Percentiles rank a stretch among this genome's conserved stretches.
Conservation (phyloP, 30 jellyfish, hydroid and myxozoan species). For the Aurelia coerulea region DNA sequence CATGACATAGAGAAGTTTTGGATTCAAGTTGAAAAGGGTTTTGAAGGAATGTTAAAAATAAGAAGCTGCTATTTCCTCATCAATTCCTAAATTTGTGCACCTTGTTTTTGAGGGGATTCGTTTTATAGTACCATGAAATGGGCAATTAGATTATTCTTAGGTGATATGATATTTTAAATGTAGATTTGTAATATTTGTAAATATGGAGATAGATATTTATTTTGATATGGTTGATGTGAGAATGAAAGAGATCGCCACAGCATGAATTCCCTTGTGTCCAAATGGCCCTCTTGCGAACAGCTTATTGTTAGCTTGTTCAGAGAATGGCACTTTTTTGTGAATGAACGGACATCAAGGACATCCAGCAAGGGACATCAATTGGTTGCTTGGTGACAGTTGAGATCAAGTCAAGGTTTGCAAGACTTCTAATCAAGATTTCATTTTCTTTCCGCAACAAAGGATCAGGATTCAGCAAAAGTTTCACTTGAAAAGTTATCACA, state of each 20-base stretch:
- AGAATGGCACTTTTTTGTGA: slow-evolving; percentile 1
- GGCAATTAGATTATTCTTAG: neutral
- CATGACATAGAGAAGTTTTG: too few relatives aligned
- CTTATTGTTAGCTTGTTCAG: slow-evolving; percentile 29
- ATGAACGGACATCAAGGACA: neutral
- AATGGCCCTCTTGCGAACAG: slow-evolving; percentile 59
- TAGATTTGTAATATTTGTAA: slow-evolving; percentile 9
- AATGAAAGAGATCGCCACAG: slow-evolving; percentile 59
- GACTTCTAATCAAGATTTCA: slow-evolving; percentile 54
- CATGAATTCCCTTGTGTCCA: slow-evolving; percentile 70
- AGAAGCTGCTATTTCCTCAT: neutral
- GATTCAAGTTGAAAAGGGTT: too few relatives aligned
- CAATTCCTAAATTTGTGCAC: neutral
- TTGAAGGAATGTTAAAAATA: too few relatives aligned
- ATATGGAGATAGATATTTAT: slow-evolving; percentile 16
- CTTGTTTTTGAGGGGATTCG: neutral
- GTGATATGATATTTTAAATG: neutral
- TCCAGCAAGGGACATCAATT: slow-evolving; percentile 22
- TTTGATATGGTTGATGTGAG: slow-evolving; percentile 19
- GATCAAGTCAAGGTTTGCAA: slow-evolving; percentile 4
- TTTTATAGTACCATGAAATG: neutral
- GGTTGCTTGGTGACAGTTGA: slow-evolving; percentile 33
- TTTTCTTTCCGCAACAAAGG: slow-evolving; percentile 66
- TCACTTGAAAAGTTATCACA: slow-evolving; percentile 70
- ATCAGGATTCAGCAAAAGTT: slow-evolving; percentile 58